Evolutionary conservation across 2,113 vertebrate species (phyloP), one percentile per base, ranked within the genome.

Genomic region (Gasterosteus aculeatus): DNA sequence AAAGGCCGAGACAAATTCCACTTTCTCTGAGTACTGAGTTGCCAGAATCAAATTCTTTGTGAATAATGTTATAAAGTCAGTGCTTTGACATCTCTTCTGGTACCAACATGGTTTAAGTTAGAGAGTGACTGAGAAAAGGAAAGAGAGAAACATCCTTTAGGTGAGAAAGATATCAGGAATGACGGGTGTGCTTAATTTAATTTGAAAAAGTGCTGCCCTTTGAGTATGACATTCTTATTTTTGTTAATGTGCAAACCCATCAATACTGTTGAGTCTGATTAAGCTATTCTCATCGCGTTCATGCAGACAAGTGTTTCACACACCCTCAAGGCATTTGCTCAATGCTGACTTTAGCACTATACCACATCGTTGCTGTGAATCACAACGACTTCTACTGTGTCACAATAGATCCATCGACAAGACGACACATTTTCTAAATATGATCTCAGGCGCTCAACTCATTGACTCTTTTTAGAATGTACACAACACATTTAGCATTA

Each of bases 311-410:
- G 71, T 81, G 58, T 74, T 86, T 78, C 68, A 69, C 58, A 49
- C 61, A 65, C 57, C 90, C 83, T 79, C 7, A 53, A 77, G 86
- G 78, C 85, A 64, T 75, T 70, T 58, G 41, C 78, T 82, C 75
- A 80, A 73, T 86, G 86, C 86, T 86, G 82, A 86, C 81, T 90
- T 83, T 72, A 74, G 78, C 74, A 80, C 78, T 72, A 66, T 51
- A 58, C 29, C 39, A 66, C 73, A 78, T 84, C 7, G 15, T 81
- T 78, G 65, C 56, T 66, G 62, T 66, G 81, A 87, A 83, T 79
- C 82, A 77, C 62, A 69, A 59, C 3, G 26, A 79, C 3, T 75
- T 82, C 73, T 66, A 86, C 70, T 85, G 29, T 69, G 84, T 82
- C 82, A 87, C 26, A 83, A 69, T 1, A 70, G 53, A 89, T 88